Evolutionary conservation across 2,888 invertebrate species (phyloP).

Genomic region (Catotricha subobsoleta): DNA sequence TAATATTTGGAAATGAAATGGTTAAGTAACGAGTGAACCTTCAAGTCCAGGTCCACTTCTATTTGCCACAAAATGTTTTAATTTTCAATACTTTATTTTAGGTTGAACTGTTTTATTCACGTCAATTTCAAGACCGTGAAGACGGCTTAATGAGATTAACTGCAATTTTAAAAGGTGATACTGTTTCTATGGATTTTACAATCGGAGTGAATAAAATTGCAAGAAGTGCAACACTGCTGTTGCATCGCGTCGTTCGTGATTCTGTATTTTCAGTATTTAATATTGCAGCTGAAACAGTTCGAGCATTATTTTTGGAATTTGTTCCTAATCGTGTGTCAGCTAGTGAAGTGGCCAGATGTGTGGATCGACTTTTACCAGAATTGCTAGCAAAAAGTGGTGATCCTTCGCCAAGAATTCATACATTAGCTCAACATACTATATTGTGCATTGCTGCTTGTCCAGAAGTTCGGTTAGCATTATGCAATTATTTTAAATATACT

Average conservation of each 20-base stretch:
- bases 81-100: conserved; percentile 20
- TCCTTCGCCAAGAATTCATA: conserved; percentile 69
- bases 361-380: conserved; percentile 69
- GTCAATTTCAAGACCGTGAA: conserved; percentile 77
- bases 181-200: conserved; percentile 12
- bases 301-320: conserved; percentile 64
- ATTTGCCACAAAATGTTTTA: background rate
- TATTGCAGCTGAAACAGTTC: conserved; percentile 62
- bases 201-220: conserved; percentile 57
- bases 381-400: conserved; percentile 71
- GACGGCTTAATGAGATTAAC: conserved; percentile 57
- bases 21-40: conserved; percentile 21
- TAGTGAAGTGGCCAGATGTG: conserved; percentile 62
- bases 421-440: conserved; percentile 73
- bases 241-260: conserved; percentile 66
- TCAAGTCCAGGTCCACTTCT: background rate
- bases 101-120: conserved; percentile 82
- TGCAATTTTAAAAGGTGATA: conserved; percentile 24
- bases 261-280: conserved; percentile 81
- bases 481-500: background rate
- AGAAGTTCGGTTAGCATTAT: conserved; percentile 43
- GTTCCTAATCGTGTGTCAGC: conserved; percentile 70
- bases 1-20: conserved; percentile 77
- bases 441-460: conserved; percentile 69
- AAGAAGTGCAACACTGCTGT: conserved; percentile 56